Conservation (phyloP, 2,888 invertebrate species). For the Lathronympha strigana region DNA sequence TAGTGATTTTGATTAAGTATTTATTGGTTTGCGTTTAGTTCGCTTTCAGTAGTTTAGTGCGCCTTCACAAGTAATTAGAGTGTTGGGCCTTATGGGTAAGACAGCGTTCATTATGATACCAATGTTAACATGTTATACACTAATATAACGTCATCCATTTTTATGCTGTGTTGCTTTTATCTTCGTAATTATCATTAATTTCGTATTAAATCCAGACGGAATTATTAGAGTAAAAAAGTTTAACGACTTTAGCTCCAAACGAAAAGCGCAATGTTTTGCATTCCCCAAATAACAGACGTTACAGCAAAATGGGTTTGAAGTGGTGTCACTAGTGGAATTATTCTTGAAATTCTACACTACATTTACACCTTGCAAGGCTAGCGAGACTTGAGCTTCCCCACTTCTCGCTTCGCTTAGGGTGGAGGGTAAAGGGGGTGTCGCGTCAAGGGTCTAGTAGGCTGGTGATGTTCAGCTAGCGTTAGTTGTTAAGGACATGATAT, state of each 20-base stretch:
- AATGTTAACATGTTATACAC: neutral
- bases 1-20: no score
- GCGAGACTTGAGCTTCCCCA: conserved; percentile 45
- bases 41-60: no score
- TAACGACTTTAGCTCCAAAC: conserved; percentile 44
- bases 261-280: conserved; percentile 54
- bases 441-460: conserved; percentile 50
- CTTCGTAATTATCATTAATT: neutral
- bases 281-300: conserved; percentile 57
- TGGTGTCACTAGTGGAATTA: conserved; percentile 66
- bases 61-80: no score
- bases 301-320: conserved; percentile 56
- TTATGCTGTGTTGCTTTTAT: neutral
- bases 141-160: neutral
- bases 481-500: conserved; percentile 60
- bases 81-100: no score
- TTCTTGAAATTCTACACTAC: conserved; percentile 69
- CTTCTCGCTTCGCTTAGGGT: conserved; percentile 21
- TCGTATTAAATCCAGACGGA: neutral
- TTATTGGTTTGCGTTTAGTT: no score
- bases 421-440: conserved; percentile 41
- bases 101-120: no score
- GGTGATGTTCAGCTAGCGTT: conserved; percentile 56
- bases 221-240: neutral
- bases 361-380: conserved; percentile 60